phyloP scores from a whole-genome alignment of 2,888 invertebrate species.

The Chloroclysta siterata region DNA sequence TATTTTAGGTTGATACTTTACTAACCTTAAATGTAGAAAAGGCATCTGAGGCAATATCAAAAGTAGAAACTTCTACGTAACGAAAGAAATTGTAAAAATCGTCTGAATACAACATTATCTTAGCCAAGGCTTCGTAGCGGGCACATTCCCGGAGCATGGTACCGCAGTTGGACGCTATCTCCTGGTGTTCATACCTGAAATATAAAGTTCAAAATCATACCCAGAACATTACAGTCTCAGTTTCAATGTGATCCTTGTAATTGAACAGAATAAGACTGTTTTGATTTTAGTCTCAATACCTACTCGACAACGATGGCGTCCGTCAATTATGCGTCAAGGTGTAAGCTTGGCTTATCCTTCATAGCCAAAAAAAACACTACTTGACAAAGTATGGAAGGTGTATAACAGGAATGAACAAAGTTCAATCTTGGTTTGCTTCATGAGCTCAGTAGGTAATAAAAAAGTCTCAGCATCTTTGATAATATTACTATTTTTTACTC shows the following conservation, averaged over 20 bases:
- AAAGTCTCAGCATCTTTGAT: no score
- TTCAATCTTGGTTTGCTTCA: no score
- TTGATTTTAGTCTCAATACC: no score
- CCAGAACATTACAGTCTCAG: not conserved
- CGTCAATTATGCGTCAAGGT: not conserved
- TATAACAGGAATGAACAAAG: no score
- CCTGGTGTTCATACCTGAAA: constrained; percentile 97
- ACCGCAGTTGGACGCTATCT: constrained; percentile 99
- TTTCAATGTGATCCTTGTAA: no score
- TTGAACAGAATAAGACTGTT: no score
- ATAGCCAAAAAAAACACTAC: no score
- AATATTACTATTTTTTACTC: no score
- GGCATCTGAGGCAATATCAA: constrained; percentile 99
- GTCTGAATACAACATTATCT: constrained; percentile 98
- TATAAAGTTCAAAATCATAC: constrained; percentile 7
- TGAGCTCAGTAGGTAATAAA: no score
- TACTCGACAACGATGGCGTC: not conserved
- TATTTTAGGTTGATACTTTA: not conserved
- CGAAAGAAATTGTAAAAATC: constrained; percentile 99
- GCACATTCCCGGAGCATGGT: constrained; percentile 99
- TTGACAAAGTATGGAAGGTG: no score
- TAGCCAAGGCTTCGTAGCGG: constrained; percentile 98
- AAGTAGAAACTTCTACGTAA: constrained; percentile 99
- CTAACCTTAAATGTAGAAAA: constrained; percentile 99
- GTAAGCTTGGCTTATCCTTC: no score